Percentiles rank a stretch among this genome's conserved stretches.
phyloP scores from a whole-genome alignment of 2,113 vertebrate genomes.

The Calonectris borealis region DNA sequence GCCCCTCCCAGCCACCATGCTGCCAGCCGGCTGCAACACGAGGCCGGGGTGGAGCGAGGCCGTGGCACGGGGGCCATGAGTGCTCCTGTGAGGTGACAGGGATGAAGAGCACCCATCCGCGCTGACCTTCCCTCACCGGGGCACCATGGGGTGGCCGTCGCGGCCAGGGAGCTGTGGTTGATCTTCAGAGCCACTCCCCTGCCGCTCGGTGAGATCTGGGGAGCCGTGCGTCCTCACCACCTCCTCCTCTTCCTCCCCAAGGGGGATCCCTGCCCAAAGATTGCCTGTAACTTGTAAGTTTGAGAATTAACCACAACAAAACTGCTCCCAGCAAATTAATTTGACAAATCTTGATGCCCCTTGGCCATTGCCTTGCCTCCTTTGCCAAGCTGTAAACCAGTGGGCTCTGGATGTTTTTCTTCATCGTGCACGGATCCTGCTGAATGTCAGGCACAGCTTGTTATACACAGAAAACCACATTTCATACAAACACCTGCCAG shows the following conservation, averaged over 20 bases:
- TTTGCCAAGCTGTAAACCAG: neutral
- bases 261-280: neutral
- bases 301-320: neutral
- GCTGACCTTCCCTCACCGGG: neutral
- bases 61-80: fast-evolving
- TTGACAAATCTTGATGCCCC: too few species aligned
- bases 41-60: neutral
- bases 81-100: neutral
- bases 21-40: fast-evolving
- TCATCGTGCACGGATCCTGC: neutral
- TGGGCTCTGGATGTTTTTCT: too few species aligned
- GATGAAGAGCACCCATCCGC: neutral
- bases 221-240: fast-evolving
- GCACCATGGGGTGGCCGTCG: fast-evolving
- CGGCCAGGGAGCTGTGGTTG: fast-evolving
- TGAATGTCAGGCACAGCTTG: neutral
- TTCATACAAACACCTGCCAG: too few species aligned
- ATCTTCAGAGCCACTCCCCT: neutral
- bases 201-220: fast-evolving
- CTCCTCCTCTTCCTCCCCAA: neutral
- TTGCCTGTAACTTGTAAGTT: neutral
- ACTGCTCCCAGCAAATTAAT: neutral
- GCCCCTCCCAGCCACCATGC: neutral
- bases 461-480: too few species aligned
- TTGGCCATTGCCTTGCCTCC: fast-evolving